Percentiles rank a stretch among this genome's conserved stretches.
phyloP scores from a whole-genome alignment of 2,888 invertebrate genomes.

The Chymomyza caudatula region DNA sequence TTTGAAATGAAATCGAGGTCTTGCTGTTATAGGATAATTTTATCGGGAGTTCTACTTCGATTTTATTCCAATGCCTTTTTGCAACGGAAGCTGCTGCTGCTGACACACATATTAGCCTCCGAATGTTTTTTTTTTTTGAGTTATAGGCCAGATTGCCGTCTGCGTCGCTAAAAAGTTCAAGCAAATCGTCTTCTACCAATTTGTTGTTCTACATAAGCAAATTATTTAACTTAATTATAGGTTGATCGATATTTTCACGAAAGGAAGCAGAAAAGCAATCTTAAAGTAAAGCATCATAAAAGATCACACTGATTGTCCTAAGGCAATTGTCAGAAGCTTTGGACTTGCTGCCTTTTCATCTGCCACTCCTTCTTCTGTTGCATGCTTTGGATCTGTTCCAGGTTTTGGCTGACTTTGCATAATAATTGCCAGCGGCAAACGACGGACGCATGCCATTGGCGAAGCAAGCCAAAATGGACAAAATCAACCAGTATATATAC shows the following conservation, averaged over 20 bases:
- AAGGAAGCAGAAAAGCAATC: slow-evolving; percentile 32
- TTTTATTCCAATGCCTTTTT: neutral
- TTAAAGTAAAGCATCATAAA: slow-evolving; percentile 48
- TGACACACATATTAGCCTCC: slow-evolving; percentile 38
- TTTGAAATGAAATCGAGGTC: neutral
- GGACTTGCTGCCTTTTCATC: slow-evolving; percentile 25
- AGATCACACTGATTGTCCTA: slow-evolving; percentile 51
- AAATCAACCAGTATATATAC: slow-evolving; percentile 38
- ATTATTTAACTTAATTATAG: slow-evolving; percentile 65
- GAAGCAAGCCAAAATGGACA: slow-evolving; percentile 48
- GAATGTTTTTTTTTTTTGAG: slow-evolving; percentile 59
- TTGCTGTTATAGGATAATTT: neutral
- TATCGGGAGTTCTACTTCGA: neutral
- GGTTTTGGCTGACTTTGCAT: slow-evolving; percentile 59
- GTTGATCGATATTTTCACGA: slow-evolving; percentile 50
- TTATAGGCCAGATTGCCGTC: slow-evolving; percentile 46
- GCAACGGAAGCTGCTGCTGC: slow-evolving; percentile 66
- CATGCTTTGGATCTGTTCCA: neutral
- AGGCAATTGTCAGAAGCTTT: slow-evolving; percentile 69
- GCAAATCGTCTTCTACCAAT: slow-evolving; percentile 57
- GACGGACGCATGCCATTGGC: slow-evolving; percentile 66
- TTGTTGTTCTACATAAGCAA: slow-evolving; percentile 61
- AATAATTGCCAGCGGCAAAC: slow-evolving; percentile 53
- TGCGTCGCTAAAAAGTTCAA: slow-evolving; percentile 27
- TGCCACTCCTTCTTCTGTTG: slow-evolving; percentile 59